Evolutionary conservation across 2,888 invertebrate genomes (phyloP), one percentile per base, ranked within the genome.

Genomic region (Brenthis daphne): DNA sequence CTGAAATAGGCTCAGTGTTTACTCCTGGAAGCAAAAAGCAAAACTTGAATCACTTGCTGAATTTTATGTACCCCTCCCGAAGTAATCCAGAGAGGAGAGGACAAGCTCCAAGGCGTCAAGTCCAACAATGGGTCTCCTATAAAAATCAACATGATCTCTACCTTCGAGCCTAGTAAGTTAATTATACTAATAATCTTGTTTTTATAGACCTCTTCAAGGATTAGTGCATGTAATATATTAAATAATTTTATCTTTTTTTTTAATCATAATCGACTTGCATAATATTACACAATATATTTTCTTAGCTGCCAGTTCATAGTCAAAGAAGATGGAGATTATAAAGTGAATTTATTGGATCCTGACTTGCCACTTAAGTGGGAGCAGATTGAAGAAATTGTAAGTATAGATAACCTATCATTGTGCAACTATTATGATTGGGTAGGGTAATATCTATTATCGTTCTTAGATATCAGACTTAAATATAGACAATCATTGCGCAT

Each of bases 281-380:
- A 55, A 48, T 20, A n/a, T 43, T 43, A 16, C 14, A 29, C 37
- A 8, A n/a, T 33, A 11, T 16, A 14, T 24, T 58, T 67, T 85
- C 86, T 69, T 80, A 97, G 98, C 92, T 99, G 98, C 88, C 99
- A 99, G 92, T 99, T 99, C 94, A 96, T 99, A 82, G 98, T 99
- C 74, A 96, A 95, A 82, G 94, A 95, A 77, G 94, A 94, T 82
- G 96, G 96, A 64, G 96, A 98, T 87, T 98, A 97, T 85, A 93
- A 94, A 76, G 94, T 95, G 24, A 96, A 97, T 84, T 88, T 96
- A 79, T 94, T 94, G 77, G 96, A 98, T 88, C 98, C 98, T 48
- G 99, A 99, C 92, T 93, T 95, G 61, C 94, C 98, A 65, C 96
- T 99, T 63, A 96, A 97, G 84, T 99, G 99, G 99, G 95, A 96